phyloP scores from a whole-genome alignment of 2,797 vertebrate genomes.

The Pipistrellus pygmaeus region DNA sequence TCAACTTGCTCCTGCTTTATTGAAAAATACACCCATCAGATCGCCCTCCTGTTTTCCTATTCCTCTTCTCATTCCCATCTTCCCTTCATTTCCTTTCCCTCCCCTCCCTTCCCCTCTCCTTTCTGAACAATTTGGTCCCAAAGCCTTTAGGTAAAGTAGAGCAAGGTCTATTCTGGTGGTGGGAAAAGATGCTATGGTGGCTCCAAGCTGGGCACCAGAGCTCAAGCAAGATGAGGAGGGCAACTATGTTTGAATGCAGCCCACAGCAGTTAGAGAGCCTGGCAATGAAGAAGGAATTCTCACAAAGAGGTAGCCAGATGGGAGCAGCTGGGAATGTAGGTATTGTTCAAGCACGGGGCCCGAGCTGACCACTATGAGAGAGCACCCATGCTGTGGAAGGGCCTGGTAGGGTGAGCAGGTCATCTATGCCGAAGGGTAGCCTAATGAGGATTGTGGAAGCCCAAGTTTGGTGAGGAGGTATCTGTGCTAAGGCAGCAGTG shows the following conservation, averaged over 20 bases:
- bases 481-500: neutral
- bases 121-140: neutral
- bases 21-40: neutral
- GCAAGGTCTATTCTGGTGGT: neutral
- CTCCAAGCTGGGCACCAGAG: neutral
- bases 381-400: neutral
- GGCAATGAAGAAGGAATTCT: neutral
- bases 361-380: neutral
- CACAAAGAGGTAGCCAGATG: neutral
- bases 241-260: fast-evolving
- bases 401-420: neutral
- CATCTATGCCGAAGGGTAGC: neutral
- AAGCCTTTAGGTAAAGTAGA: neutral
- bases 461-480: neutral
- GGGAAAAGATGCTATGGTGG: neutral
- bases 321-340: neutral
- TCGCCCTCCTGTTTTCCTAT: neutral
- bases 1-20: conserved; percentile 24
- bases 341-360: neutral
- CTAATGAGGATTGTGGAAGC: neutral
- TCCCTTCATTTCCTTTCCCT: neutral
- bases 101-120: neutral
- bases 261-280: neutral
- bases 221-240: neutral
- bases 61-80: neutral